These are phyloP conservation scores for Enteromius treurensis DNA, from an alignment of 2,797 vertebrate genomes.

Conservation along the genomic window DNA sequence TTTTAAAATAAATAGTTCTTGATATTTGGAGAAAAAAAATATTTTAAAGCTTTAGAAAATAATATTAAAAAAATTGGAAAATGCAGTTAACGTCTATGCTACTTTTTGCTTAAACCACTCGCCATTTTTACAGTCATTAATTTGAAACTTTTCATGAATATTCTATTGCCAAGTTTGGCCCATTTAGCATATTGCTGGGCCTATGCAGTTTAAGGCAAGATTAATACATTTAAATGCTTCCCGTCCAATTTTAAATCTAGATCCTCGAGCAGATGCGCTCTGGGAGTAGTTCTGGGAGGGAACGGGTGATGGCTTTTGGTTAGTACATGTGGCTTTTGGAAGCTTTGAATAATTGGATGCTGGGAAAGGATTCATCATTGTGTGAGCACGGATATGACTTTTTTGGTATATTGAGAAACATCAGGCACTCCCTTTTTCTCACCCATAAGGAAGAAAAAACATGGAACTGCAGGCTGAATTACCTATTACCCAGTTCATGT, in stretches of 20 bases:
- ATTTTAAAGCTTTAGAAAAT: not conserved
- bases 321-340: slow-evolving; percentile 59
- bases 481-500: slow-evolving; percentile 62
- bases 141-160: not conserved
- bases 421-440: slow-evolving; percentile 48
- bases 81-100: not conserved
- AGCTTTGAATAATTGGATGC: slow-evolving; percentile 65
- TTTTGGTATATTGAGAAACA: slow-evolving; percentile 62
- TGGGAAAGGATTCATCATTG: slow-evolving; percentile 61
- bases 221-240: not conserved
- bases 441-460: slow-evolving; percentile 36
- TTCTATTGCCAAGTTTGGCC: not conserved
- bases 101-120: not conserved
- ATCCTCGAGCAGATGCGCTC: not conserved
- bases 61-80: not conserved
- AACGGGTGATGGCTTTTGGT: slow-evolving; percentile 51
- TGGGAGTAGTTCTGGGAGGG: slow-evolving; percentile 44
- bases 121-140: not conserved
- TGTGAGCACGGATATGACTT: slow-evolving; percentile 47
- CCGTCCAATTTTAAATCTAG: slow-evolving; percentile 29
- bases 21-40: not conserved
- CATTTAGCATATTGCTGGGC: not conserved
- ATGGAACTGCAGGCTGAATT: slow-evolving; percentile 51
- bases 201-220: not conserved
- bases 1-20: not conserved